These are phyloP conservation scores for Linepithema humile DNA, from an alignment of 1,140 invertebrate species.

Conservation along the genomic window DNA sequence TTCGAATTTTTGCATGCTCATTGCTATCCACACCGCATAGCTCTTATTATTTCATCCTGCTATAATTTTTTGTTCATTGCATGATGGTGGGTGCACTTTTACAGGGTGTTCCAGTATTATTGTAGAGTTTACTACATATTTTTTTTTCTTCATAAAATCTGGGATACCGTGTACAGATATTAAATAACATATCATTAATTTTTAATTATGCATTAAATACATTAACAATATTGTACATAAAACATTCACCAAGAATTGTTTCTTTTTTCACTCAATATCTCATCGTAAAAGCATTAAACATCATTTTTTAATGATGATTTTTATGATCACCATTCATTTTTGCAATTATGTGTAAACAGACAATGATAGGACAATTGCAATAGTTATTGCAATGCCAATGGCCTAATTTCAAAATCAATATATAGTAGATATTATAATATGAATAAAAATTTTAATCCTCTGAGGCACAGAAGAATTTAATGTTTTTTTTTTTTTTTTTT, in stretches of 20 bases:
- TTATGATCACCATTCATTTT: neutral
- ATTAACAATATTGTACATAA: neutral
- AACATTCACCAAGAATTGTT: neutral
- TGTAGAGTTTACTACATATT: neutral
- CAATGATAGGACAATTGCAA: neutral
- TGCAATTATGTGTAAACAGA: neutral
- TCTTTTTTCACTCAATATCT: neutral
- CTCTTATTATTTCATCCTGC: conserved; percentile 5
- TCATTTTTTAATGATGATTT: conserved; percentile 18
- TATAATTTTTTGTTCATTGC: conserved; percentile 19
- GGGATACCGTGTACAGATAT: neutral
- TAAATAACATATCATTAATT: conserved; percentile 3
- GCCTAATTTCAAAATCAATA: neutral
- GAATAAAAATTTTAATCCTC: no score
- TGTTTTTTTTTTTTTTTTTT: neutral
- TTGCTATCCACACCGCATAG: neutral
- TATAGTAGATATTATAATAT: no score
- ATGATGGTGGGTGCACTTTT: conserved; percentile 33
- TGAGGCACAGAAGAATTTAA: no score
- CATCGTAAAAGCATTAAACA: conserved; percentile 14
- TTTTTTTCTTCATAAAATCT: neutral
- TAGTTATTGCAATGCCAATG: neutral
- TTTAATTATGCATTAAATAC: neutral
- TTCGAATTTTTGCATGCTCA: conserved; percentile 40
- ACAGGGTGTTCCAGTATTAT: neutral